These are phyloP conservation scores for Oreamnos americanus DNA, from an alignment of 2,113 vertebrate genomes.

Conservation along the genomic window DNA sequence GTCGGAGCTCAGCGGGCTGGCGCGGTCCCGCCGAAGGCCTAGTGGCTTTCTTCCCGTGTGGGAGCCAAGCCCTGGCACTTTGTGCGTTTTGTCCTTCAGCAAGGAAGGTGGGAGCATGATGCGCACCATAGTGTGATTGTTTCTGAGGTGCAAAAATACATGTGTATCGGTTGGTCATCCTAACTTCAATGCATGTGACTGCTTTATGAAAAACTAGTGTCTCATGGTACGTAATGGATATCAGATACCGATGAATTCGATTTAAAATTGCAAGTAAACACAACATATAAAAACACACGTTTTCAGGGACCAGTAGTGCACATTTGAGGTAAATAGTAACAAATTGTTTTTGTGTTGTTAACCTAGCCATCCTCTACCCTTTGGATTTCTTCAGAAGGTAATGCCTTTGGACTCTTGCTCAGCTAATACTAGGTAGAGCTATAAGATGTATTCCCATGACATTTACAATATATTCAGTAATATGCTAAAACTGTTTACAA, in stretches of 20 bases:
- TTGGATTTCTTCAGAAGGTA: constrained; percentile 60
- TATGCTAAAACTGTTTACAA: constrained; percentile 73
- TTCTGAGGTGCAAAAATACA: constrained; percentile 72
- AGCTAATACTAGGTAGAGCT: not conserved
- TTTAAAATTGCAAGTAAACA: constrained; percentile 75
- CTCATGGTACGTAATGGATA: constrained; percentile 80
- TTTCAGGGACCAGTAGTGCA: constrained; percentile 71
- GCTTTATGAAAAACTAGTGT: constrained; percentile 84
- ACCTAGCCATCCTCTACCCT: constrained; percentile 58
- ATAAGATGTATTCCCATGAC: not conserved
- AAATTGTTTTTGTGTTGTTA: constrained; percentile 72
- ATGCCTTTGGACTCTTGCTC: not conserved
- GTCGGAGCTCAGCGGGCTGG: constrained; percentile 46
- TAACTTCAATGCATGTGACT: constrained; percentile 89
- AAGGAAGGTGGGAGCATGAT: constrained; percentile 79
- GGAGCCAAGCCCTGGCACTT: constrained; percentile 58
- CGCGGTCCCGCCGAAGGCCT: constrained; percentile 72
- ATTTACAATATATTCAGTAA: constrained; percentile 59
- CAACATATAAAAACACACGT: constrained; percentile 71
- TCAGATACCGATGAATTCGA: constrained; percentile 78
- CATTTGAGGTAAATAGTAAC: constrained; percentile 71
- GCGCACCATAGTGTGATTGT: constrained; percentile 74
- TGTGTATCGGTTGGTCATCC: constrained; percentile 75
- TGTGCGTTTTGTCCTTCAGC: constrained; percentile 74
- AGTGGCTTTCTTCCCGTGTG: constrained; percentile 28